Base-by-base conservation (phyloP, 2,888 invertebrate species). In the Plutella xylostella region DNA sequence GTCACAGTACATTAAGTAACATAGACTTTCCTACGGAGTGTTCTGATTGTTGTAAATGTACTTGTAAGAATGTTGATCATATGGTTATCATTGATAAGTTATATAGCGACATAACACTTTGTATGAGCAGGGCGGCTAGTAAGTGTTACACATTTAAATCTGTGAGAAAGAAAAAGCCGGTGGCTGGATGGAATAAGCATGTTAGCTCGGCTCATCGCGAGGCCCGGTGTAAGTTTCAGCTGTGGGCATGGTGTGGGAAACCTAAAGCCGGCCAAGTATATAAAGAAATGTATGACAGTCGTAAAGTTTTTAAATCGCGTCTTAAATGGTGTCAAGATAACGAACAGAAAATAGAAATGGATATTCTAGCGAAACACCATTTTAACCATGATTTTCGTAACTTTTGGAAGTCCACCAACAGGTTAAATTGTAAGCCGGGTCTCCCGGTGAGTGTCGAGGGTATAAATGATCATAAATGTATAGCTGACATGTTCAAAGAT, bases 401-500 rank as follows among this genome's bases (percentile, higher is more conserved):
- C 2, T 48, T 48, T 31, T 48, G 45, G 48, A 48, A 43, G 35
- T 9, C 22, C 9, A 51, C 48, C 4, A 49, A 48, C 12, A 43
- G 39, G 18, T 5, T 49, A 11, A 47, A 49, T 38, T 12, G 19
- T 14, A 47, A 25, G 28, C 33, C 46, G 7, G 43, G 43, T 17
- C n/a, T n/a, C n/a, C n/a, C n/a, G n/a, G n/a, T n/a, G n/a, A n/a
- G n/a, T n/a, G n/a, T n/a, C n/a, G n/a, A 18, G 3, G 35, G 35
- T 11, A 9, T 44, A 1, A 45, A 20, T 41, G 46, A 52, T 4
- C 46, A 33, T 5, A 35, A n/a, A 12, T 11, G 18, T n/a, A 51
- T 52, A 15, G 53, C 50, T 2, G 33, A 53, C 9, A n/a, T 47
- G 3, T 55, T 55, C 43, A 48, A 31, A 15, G 20, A 47, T 1